Percentiles rank a stretch among this genome's conserved stretches.
phyloP scores from a whole-genome alignment of 1,140 invertebrate genomes.

The Dicyema japonicum region DNA sequence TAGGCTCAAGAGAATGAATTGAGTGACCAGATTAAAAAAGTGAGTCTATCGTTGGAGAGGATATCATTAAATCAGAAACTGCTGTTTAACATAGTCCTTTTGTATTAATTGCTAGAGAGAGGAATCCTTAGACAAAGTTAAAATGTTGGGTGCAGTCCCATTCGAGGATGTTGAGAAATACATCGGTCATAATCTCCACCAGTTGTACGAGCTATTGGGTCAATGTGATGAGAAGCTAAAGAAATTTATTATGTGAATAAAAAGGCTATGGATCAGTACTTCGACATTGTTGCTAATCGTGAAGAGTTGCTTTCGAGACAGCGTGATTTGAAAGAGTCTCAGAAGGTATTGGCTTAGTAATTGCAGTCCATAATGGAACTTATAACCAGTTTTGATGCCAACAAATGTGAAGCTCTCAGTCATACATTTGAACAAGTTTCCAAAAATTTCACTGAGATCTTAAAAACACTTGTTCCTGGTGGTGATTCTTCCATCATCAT shows the following conservation, averaged over 20 bases:
- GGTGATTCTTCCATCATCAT: constrained; percentile 69
- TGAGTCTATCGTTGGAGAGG: constrained; percentile 69
- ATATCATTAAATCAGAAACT: constrained; percentile 71
- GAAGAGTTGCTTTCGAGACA: too few relatives aligned
- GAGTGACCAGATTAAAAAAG: constrained; percentile 70
- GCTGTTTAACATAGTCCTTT: constrained; percentile 56
- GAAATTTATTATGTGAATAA: constrained; percentile 96
- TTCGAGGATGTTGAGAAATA: too few relatives aligned
- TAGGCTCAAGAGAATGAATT: constrained; percentile 10
- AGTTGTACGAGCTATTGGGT: constrained; percentile 74
- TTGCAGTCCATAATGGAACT: constrained; percentile 62
- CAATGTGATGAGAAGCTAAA: constrained; percentile 86
- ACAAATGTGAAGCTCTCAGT: too few relatives aligned
- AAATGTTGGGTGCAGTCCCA: constrained; percentile 55
- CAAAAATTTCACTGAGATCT: constrained; percentile 87
- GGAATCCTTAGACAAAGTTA: constrained; percentile 72
- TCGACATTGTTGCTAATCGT: constrained; percentile 83
- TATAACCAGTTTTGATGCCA: constrained; percentile 63
- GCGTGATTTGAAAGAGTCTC: too few relatives aligned
- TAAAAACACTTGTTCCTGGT: constrained; percentile 76
- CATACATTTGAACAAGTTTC: constrained; percentile 31
- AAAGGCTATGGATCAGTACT: constrained; percentile 90
- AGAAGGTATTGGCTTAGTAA: constrained; percentile 75
- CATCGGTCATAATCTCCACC: constrained; percentile 28
- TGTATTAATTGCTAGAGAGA: too few relatives aligned